Conservation (phyloP, 2,797 vertebrate species). For the Amblyopsis hoosieri region DNA sequence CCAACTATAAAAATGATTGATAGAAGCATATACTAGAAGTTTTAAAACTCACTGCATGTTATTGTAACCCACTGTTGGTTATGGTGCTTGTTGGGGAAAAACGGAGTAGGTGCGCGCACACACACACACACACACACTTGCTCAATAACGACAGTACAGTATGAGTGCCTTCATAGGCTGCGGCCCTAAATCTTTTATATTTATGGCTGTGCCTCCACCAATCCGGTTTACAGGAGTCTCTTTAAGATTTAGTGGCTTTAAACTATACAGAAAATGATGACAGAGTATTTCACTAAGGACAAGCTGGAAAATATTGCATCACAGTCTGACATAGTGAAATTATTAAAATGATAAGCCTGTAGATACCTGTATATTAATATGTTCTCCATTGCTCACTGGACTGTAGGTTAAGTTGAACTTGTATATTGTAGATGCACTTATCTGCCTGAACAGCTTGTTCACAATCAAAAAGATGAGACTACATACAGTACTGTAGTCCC, state of each 20-base stretch:
- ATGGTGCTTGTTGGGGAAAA: no score
- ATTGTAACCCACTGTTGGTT: no score
- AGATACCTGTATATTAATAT: slow-evolving; percentile 27
- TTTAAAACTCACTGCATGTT: no score
- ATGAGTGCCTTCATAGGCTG: slow-evolving; percentile 55
- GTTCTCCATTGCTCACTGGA: slow-evolving; percentile 11
- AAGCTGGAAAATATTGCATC: slow-evolving; percentile 53
- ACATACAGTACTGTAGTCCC: slow-evolving; percentile 1
- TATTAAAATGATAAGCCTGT: slow-evolving; percentile 47
- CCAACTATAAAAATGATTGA: no score
- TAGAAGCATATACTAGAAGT: no score
- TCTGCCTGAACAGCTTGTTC: slow-evolving; percentile 30
- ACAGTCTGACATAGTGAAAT: slow-evolving; percentile 43
- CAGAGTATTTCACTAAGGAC: slow-evolving; percentile 64
- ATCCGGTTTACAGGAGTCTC: slow-evolving; percentile 68
- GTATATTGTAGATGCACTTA: slow-evolving; percentile 16
- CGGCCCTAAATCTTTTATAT: slow-evolving; percentile 69
- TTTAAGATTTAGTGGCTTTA: slow-evolving; percentile 74
- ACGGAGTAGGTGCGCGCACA: neutral
- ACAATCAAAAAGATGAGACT: slow-evolving; percentile 34
- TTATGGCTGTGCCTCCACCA: slow-evolving; percentile 68
- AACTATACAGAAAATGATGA: slow-evolving; percentile 74
- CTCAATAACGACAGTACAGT: slow-evolving; percentile 57
- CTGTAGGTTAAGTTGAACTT: slow-evolving; percentile 41
- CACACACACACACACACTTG: slow-evolving; percentile 29